phyloP scores from a whole-genome alignment of 2,797 vertebrate species.

The Geotrypetes seraphini region DNA sequence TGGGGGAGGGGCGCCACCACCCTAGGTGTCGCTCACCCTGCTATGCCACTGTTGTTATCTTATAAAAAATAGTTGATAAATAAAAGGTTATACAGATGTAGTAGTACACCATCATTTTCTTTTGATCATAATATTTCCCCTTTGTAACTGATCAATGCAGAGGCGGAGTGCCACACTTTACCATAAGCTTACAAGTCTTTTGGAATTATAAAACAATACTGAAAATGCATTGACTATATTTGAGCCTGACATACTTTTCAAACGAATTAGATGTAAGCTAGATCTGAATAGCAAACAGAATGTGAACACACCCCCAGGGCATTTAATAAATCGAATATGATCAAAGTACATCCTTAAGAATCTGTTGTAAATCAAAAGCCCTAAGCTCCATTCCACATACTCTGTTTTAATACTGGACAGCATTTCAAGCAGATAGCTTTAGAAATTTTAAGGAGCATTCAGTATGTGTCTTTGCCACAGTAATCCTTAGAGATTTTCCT shows the following conservation, averaged over 20 bases:
- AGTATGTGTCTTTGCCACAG: not conserved
- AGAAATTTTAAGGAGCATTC: constrained; percentile 3
- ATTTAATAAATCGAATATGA: not conserved
- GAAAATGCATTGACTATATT: not conserved
- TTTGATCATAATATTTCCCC: too few relatives aligned
- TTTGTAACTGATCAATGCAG: too few relatives aligned
- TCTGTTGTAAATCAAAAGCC: not conserved
- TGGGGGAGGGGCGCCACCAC: too few relatives aligned
- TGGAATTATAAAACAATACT: not conserved
- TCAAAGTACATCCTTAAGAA: rapidly evolving
- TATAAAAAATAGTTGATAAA: too few relatives aligned
- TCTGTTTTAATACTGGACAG: not conserved
- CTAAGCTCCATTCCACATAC: not conserved
- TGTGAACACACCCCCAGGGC: rapidly evolving
- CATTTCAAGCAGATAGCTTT: not conserved
- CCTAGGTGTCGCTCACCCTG: too few relatives aligned
- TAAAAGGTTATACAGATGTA: too few relatives aligned
- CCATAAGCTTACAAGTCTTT: not conserved
- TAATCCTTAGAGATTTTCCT: not conserved
- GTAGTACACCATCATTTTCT: too few relatives aligned
- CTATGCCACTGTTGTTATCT: too few relatives aligned
- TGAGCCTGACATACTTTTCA: not conserved
- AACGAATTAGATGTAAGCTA: constrained; percentile 24
- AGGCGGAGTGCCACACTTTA: not conserved
- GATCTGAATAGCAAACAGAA: constrained; percentile 9